phyloP scores from a whole-genome alignment of 2,797 vertebrate species.

The Agapornis canus region DNA sequence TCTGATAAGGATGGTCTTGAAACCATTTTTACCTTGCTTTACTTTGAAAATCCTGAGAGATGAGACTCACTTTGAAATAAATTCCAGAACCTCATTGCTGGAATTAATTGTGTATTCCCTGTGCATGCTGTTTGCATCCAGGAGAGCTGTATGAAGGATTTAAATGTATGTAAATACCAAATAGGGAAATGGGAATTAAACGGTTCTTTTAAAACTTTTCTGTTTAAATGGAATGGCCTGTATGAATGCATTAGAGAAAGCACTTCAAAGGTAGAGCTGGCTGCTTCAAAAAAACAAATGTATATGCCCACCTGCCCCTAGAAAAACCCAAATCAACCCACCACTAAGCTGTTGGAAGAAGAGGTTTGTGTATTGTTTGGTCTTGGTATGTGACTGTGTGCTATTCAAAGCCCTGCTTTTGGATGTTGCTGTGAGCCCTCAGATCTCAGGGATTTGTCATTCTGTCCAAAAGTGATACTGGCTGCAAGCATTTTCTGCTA shows the following conservation, averaged over 20 bases:
- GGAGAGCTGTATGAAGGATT: background rate
- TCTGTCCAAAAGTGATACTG: background rate
- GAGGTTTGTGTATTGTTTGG: background rate
- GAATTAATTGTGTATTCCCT: background rate
- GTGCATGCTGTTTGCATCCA: background rate
- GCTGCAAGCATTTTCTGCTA: background rate
- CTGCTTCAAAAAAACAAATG: background rate
- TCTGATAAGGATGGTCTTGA: background rate
- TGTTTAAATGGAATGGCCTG: background rate
- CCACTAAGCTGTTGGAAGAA: background rate
- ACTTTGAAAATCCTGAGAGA: background rate
- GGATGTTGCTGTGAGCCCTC: background rate
- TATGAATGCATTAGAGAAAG: background rate
- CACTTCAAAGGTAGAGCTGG: background rate
- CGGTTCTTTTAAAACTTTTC: background rate
- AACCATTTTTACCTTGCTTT: background rate
- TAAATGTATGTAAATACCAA: background rate
- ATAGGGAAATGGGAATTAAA: background rate
- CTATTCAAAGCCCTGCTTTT: background rate
- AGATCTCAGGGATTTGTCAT: background rate
- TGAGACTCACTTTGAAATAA: background rate
- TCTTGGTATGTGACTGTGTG: background rate
- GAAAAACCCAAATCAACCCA: background rate
- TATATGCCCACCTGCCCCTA: fast-evolving
- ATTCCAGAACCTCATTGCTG: background rate